Evolutionary conservation across 2,888 invertebrate species (phyloP), one percentile per base, ranked within the genome.

Genomic region (Sycophila texana): DNA sequence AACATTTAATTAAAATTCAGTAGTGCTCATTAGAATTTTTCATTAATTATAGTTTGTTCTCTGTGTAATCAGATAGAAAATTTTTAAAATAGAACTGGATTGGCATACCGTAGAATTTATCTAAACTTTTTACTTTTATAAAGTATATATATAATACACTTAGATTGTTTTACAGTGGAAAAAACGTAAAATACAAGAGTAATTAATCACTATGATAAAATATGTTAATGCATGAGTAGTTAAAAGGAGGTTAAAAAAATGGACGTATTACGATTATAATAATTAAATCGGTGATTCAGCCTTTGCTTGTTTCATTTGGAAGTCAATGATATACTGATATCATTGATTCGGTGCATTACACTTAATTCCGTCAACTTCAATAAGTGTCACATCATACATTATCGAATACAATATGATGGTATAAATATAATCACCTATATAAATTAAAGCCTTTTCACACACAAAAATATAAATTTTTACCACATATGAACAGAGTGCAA

Each of bases 261-360:
- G 39, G 1, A 53, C 20, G 22, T 61, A 63, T 71, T 47, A 63
- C 20, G 61, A 77, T 63, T 65, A 26, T 55, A 71, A 71, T 71
- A 77, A 77, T 77, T 71, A 77, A 77, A 77, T 77, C 76, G 63
- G 71, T 77, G 76, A 77, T 49, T 77, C 76, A 77, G 76, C 26
- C 20, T 22, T 30, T 14, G 12, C 67, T 26, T n/a, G 57, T 63
- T 57, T 65, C 70, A 77, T 77, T 77, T 77, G 76, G 76, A 63
- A 77, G 71, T 77, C 76, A 77, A 70, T 71, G 76, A 57, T 76
- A 57, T 76, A 76, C 26, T 63, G 76, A 76, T 76, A 76, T 76
- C 70, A 76, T 71, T 70, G 49, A 49, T 70, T 55, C 22, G 22
- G 30, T 10, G 57, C 39, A 49, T 18, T 20, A n/a, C 22, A 67